Percentiles rank a stretch among this genome's conserved stretches.
Evolutionary conservation across 2,113 vertebrate species (phyloP).

Genomic region (Tamias sibiricus): DNA sequence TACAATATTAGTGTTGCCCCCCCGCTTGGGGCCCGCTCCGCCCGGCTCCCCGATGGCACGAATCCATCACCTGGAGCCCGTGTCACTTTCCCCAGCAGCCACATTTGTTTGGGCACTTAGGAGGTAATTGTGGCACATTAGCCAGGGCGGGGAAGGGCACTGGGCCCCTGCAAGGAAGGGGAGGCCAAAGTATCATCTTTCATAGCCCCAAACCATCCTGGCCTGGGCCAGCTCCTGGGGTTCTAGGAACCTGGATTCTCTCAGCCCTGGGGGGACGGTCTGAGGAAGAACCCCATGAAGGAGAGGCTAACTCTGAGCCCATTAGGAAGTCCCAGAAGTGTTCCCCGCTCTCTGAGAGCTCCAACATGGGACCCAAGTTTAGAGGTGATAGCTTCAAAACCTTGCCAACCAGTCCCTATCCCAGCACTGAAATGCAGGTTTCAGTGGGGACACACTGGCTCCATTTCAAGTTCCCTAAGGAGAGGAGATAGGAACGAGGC

Average conservation of each 20-base stretch:
- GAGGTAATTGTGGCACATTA: constrained; percentile 99
- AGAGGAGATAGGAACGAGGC: not conserved
- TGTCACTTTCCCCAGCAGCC: constrained; percentile 97
- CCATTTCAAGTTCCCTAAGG: not conserved
- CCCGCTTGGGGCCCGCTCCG: constrained; percentile 82
- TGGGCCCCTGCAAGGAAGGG: constrained; percentile 31
- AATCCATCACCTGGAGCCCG: constrained; percentile 99
- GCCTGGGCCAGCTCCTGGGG: not conserved
- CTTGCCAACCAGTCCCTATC: not conserved
- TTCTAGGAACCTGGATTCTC: not conserved
- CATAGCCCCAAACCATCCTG: not conserved
- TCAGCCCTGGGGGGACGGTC: not conserved
- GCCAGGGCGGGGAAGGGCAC: constrained; percentile 83
- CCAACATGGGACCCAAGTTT: not conserved
- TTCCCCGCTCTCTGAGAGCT: not conserved
- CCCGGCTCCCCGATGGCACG: constrained; percentile 94
- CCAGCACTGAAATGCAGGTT: not conserved
- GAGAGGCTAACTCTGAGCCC: not conserved
- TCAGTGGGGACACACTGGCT: not conserved
- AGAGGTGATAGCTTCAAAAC: not conserved
- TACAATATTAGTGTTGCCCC: constrained; percentile 98
- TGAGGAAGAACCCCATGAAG: not conserved
- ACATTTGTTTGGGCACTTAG: constrained; percentile 99
- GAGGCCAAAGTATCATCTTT: not conserved
- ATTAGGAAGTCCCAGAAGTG: not conserved